These are phyloP conservation scores for Brachionus asplanchnoidis DNA, from an alignment of 1,140 invertebrate species.

Conservation along the genomic window DNA sequence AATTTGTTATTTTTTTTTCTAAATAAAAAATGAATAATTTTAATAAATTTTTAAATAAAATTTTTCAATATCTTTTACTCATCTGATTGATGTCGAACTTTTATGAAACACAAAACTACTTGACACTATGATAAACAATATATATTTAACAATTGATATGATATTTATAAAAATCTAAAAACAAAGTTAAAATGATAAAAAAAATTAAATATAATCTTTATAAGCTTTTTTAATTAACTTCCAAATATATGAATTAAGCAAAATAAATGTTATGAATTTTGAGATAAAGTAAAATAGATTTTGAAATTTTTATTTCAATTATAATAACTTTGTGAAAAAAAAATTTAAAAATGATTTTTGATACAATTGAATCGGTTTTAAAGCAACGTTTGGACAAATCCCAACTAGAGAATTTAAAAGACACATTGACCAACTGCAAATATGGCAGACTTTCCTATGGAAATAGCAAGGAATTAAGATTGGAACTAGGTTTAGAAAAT, in stretches of 20 bases:
- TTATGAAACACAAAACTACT: too few relatives aligned
- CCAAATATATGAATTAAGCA: neutral
- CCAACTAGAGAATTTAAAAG: neutral
- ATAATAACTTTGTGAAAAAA: neutral
- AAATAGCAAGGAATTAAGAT: neutral
- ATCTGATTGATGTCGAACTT: too few relatives aligned
- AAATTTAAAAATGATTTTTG: conserved; percentile 17
- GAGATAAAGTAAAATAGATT: neutral
- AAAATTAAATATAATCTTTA: too few relatives aligned
- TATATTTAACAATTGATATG: neutral
- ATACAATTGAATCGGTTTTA: conserved; percentile 11
- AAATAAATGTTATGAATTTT: neutral
- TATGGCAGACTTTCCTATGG: neutral
- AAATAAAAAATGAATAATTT: too few relatives aligned
- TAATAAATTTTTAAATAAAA: too few relatives aligned
- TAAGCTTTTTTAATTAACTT: neutral
- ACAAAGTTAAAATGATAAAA: neutral
- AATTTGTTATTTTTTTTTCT: too few relatives aligned
- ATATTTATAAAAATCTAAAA: neutral
- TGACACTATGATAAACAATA: too few relatives aligned
- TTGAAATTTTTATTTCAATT: neutral
- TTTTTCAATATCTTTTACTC: too few relatives aligned
- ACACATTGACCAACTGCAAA: neutral
- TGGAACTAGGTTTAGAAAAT: neutral
- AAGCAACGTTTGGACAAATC: neutral